Conservation (phyloP, 1,140 invertebrate genomes). For the Nylanderia fulva region DNA sequence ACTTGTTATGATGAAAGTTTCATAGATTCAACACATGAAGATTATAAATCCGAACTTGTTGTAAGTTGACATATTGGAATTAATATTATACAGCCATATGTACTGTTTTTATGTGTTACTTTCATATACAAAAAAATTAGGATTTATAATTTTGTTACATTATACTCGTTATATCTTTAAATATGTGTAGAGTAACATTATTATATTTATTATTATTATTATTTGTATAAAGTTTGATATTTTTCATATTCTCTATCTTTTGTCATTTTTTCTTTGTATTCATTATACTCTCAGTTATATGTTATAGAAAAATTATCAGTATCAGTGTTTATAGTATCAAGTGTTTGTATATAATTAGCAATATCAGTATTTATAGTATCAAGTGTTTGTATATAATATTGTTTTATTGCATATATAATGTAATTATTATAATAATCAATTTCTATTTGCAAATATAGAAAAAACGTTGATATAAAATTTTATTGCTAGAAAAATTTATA, state of each 20-base stretch:
- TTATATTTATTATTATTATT: conserved; percentile 15
- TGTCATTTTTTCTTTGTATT: neutral
- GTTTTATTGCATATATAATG: neutral
- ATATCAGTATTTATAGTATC: neutral
- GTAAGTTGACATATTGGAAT: conserved; percentile 77
- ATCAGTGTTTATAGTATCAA: neutral
- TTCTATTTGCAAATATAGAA: conserved; percentile 33
- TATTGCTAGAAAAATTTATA: neutral
- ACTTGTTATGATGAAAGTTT: conserved; percentile 88
- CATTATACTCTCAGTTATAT: neutral
- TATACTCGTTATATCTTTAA: conserved; percentile 9
- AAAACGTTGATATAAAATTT: neutral
- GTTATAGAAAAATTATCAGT: conserved; percentile 4
- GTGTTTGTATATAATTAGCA: conserved; percentile 21
- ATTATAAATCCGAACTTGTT: conserved; percentile 84
- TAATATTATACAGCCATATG: conserved; percentile 16
- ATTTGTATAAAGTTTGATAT: neutral
- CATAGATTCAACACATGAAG: conserved; percentile 83
- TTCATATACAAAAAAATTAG: neutral
- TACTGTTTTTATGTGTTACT: conserved; percentile 27
- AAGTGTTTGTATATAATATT: neutral
- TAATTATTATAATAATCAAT: conserved; percentile 45
- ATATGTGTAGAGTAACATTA: neutral
- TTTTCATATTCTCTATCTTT: neutral
- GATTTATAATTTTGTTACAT: neutral